A percentile compares a stretch with the other conserved stretches of the same genome.
Conservation (phyloP, 2,888 invertebrate species). For the Tipula unca region DNA sequence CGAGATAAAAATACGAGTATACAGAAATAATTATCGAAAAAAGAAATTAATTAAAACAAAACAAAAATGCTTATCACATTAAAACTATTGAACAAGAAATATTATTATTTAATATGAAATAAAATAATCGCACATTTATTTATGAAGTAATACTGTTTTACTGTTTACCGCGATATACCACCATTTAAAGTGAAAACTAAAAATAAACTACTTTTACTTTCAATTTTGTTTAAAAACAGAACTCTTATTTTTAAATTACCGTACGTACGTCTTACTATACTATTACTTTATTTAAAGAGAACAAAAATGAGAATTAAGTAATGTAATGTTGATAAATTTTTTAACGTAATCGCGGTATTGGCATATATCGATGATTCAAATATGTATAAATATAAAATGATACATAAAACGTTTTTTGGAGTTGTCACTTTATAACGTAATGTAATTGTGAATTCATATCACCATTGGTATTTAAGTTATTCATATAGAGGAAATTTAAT, state of each 20-base stretch:
- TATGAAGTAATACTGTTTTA: neutral
- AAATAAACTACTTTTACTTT: conserved; percentile 8
- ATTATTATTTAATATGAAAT: neutral
- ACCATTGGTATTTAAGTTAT: neutral
- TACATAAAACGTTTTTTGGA: too few species aligned
- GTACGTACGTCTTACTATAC: neutral
- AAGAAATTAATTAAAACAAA: neutral
- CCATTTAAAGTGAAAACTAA: neutral
- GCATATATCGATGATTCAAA: neutral
- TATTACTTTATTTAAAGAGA: neutral
- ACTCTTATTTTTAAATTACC: neutral
- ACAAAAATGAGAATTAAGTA: neutral
- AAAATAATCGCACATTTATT: neutral
- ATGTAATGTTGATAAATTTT: neutral
- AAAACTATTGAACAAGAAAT: neutral
- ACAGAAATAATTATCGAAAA: neutral
- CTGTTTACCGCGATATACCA: neutral
- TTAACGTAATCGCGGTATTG: neutral
- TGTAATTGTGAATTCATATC: too few species aligned
- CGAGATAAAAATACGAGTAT: neutral
- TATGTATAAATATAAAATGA: too few species aligned
- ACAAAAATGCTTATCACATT: neutral
- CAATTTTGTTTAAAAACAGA: neutral
- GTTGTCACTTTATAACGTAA: too few species aligned
- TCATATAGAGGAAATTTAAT: too few species aligned